Conservation (phyloP, 2,113 vertebrate genomes). For the Cynopterus brachyotis region DNA sequence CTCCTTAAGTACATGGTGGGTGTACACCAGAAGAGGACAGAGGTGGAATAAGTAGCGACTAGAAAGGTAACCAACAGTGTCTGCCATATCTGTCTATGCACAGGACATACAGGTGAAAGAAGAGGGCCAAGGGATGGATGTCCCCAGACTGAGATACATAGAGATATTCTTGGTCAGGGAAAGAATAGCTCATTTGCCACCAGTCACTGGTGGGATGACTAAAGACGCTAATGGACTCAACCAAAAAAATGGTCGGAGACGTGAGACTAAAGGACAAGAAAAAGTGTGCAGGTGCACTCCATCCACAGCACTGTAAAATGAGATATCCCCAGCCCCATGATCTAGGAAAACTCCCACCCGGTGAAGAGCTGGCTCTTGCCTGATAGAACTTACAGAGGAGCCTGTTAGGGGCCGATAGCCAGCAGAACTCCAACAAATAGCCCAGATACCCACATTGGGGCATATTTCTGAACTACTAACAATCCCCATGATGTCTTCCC, state of each 20-base stretch:
- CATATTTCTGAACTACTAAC: not conserved
- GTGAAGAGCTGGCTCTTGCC: not conserved
- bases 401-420: not conserved
- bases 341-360: slow-evolving; percentile 43
- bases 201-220: not conserved
- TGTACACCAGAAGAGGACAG: not conserved
- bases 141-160: not conserved
- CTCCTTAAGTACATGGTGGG: not conserved
- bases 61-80: not conserved
- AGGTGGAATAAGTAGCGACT: not conserved
- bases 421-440: not conserved
- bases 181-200: slow-evolving; percentile 8
- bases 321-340: not conserved
- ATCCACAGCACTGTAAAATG: not conserved
- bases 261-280: not conserved
- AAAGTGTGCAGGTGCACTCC: slow-evolving; percentile 7
- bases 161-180: not conserved
- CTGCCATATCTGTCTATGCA: not conserved
- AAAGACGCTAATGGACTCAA: slow-evolving; percentile 41
- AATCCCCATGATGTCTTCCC: slow-evolving; percentile 22
- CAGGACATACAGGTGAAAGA: not conserved
- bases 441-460: slow-evolving; percentile 27
- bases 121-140: not conserved
- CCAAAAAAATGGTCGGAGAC: slow-evolving; percentile 44
- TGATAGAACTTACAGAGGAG: not conserved